A percentile compares a stretch with the other conserved stretches of the same genome.
Evolutionary conservation across 2,113 vertebrate genomes (phyloP).

Genomic region (Clarias gariepinus): DNA sequence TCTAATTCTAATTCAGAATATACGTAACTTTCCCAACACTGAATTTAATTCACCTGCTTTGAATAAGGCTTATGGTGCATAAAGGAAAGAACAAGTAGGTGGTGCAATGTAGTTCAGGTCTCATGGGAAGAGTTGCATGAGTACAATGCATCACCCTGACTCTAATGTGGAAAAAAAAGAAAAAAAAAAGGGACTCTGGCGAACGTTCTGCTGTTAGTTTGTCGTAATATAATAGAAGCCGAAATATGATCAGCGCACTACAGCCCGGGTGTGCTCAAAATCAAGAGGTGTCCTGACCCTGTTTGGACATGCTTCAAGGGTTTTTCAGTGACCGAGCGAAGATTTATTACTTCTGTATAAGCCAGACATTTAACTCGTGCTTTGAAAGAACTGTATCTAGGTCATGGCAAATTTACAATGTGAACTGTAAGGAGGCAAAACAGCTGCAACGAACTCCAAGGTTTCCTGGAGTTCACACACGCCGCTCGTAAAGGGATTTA

Average conservation of each 20-base stretch:
- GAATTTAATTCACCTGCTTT: not conserved
- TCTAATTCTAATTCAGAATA: not conserved
- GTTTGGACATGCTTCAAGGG: conserved; percentile 6
- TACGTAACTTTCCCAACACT: not conserved
- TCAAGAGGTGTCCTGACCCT: not conserved
- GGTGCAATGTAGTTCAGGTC: conserved; percentile 47
- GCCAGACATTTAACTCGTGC: not conserved
- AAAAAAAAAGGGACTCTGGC: conserved; percentile 51
- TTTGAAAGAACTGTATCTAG: conserved; percentile 1
- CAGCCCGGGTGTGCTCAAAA: conserved; percentile 1
- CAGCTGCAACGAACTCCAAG: not conserved
- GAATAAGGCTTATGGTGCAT: not conserved
- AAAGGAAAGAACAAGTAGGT: conserved; percentile 30
- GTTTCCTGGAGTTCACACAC: not conserved
- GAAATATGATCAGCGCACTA: conserved; percentile 7
- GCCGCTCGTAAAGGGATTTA: not conserved
- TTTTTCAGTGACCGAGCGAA: not conserved
- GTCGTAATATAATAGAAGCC: conserved; percentile 7
- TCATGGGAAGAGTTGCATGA: conserved; percentile 41
- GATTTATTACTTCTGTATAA: not conserved
- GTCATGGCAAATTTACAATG: not conserved
- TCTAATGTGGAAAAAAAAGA: conserved; percentile 42
- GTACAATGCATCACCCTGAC: conserved; percentile 43
- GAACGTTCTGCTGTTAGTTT: conserved; percentile 36
- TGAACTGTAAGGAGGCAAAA: not conserved